Conservation (phyloP, 1,140 invertebrate genomes). For the Drosophila santomea region DNA sequence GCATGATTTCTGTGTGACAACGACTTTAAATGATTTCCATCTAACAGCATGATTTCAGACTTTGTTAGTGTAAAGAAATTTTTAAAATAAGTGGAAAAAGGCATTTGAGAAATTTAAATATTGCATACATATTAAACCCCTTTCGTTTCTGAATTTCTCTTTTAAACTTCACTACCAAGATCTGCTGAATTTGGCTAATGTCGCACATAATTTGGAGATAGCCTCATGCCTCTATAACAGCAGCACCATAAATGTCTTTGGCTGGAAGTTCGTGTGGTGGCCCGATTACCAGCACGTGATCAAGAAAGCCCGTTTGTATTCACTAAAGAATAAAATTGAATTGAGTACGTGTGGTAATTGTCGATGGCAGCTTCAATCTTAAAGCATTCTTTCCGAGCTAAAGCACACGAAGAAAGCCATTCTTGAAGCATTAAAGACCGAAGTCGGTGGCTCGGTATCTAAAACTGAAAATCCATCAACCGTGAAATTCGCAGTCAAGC, state of each 20-base stretch:
- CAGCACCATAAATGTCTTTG: slow-evolving; percentile 23
- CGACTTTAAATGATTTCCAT: not conserved
- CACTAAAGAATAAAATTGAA: slow-evolving; percentile 63
- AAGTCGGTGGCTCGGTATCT: slow-evolving; percentile 25
- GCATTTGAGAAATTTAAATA: too few relatives aligned
- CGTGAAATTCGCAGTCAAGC: slow-evolving; percentile 80
- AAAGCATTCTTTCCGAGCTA: slow-evolving; percentile 47
- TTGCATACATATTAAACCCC: too few relatives aligned
- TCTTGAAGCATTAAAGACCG: slow-evolving; percentile 18
- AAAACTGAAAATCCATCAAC: slow-evolving; percentile 74
- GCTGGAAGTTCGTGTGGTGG: slow-evolving; percentile 27
- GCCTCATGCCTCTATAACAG: not conserved
- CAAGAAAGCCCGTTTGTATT: slow-evolving; percentile 56
- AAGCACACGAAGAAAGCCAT: slow-evolving; percentile 27
- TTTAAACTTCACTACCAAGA: not conserved
- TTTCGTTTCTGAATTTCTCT: too few relatives aligned
- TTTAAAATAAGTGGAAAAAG: too few relatives aligned
- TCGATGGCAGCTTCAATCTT: slow-evolving; percentile 28
- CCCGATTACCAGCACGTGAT: slow-evolving; percentile 56
- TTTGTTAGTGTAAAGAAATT: too few relatives aligned
- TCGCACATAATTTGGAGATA: not conserved
- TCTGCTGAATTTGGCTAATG: not conserved
- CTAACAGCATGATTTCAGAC: not conserved
- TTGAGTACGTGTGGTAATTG: slow-evolving; percentile 69
- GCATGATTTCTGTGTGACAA: not conserved